Base-by-base conservation (phyloP, 2,113 vertebrate genomes). In the Psittacara wagleri region DNA sequence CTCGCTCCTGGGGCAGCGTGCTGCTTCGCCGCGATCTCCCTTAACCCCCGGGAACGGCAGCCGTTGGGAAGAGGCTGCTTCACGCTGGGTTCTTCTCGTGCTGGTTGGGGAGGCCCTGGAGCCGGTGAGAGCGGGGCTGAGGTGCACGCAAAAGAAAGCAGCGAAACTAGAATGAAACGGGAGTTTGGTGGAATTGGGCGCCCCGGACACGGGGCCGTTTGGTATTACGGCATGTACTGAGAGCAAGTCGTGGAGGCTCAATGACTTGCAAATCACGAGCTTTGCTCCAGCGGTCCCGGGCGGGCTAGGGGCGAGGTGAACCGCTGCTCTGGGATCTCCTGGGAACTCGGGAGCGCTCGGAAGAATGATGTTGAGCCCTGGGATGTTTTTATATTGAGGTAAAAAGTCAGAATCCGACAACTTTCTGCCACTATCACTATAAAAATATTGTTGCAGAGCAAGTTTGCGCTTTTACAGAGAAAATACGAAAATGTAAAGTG, bases 301-400 rank as follows among this genome's bases (percentile, higher is more conserved):
- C 8, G 31, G 33, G 31, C 17, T 51, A 24, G 75, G 74, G 64
- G 25, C 20, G 1, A 2, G 27, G 2, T 9, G 46, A 0, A 3
- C 27, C 10, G 31, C 39, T 43, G 78, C 74, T 13, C 59, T 0
- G 64, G 39, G 48, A n/a, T n/a, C 12, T 17, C 15, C 1, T 2
- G 43, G 48, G 51, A 11, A 64, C 63, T 51, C 11, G 1, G 76
- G 1, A 7, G 4, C 18, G 0, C 44, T 10, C 11, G 0, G 35
- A 6, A 4, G 48, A 1, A 13, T 12, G 23, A 3, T 19, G 7
- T 4, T 6, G 62, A 88, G 43, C 79, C 43, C 14, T 24, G 4
- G 11, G 6, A 0, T 23, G 0, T 20, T 27, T 57, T 17, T 9
- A 1, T 12, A 1, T 9, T 10, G 1, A 1, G 2, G 13, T 4